Conservation (phyloP, 92 coral and sea anemone genomes). For the Muricea muricata region DNA sequence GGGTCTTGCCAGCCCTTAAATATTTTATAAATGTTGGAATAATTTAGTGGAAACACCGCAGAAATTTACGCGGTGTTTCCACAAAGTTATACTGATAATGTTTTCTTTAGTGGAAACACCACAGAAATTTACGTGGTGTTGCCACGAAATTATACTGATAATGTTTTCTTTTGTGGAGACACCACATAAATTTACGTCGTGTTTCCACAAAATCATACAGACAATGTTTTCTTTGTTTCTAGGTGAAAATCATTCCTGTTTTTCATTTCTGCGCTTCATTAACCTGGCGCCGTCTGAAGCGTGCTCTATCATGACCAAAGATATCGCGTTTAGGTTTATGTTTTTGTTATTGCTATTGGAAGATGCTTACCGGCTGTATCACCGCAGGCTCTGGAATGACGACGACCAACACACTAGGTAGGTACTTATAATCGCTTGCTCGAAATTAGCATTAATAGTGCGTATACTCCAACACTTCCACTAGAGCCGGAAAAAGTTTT, state of each 20-base stretch:
- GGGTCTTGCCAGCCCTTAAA: no score
- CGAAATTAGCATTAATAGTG: no score
- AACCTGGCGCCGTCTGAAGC: slow-evolving; percentile 83
- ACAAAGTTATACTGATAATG: no score
- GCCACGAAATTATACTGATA: no score
- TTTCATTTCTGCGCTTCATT: slow-evolving; percentile 82
- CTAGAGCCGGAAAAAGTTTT: no score
- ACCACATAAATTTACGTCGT: neutral
- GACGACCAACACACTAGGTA: slow-evolving; percentile 63
- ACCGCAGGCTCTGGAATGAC: slow-evolving; percentile 78
- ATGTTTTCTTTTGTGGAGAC: no score
- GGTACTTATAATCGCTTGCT: neutral
- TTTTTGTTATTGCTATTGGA: slow-evolving; percentile 72
- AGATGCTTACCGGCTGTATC: slow-evolving; percentile 76
- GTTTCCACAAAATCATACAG: neutral
- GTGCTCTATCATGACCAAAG: slow-evolving; percentile 77
- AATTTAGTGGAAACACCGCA: no score
- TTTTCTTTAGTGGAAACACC: no score
- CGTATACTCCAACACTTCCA: no score
- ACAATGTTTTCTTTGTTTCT: slow-evolving; percentile 60
- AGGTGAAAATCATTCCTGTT: slow-evolving; percentile 63
- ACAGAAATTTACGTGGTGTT: no score
- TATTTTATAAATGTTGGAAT: no score
- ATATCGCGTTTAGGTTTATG: slow-evolving; percentile 70
- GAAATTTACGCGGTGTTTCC: no score